Conservation (phyloP, 2,113 vertebrate species). For the Oreochromis aureus region DNA sequence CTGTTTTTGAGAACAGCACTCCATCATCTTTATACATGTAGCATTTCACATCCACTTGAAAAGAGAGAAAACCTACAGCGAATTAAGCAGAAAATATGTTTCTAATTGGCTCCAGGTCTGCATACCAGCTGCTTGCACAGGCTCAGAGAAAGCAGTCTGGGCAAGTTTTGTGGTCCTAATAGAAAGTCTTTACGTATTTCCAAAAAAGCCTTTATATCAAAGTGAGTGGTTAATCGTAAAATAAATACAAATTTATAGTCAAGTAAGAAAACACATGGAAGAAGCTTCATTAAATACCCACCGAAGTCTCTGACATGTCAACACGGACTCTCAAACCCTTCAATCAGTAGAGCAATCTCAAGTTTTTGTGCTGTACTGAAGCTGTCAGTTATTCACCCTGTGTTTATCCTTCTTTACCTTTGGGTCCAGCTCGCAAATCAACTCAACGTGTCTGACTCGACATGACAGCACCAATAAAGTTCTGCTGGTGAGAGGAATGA, state of each 20-base stretch:
- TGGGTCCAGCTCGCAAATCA: conserved; percentile 7
- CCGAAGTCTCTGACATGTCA: not conserved
- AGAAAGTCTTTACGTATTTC: not conserved
- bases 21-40: no score
- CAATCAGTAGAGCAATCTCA: not conserved
- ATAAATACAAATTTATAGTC: not conserved
- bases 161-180: not conserved
- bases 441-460: not conserved
- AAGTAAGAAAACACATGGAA: not conserved
- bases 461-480: conserved; percentile 35
- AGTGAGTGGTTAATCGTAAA: not conserved
- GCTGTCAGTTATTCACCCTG: not conserved
- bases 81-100: not conserved
- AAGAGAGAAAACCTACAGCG: not conserved
- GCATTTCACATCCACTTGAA: not conserved
- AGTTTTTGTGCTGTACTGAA: not conserved
- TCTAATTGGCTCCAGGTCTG: not conserved
- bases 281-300: not conserved
- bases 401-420: conserved; percentile 8
- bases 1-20: no score
- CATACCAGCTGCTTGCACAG: not conserved
- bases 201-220: not conserved
- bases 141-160: not conserved
- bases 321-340: not conserved
- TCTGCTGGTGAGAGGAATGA: not conserved